These are phyloP conservation scores for Pseudanteris insignis DNA, from an alignment of 2,888 invertebrate species.

Conservation along the genomic window DNA sequence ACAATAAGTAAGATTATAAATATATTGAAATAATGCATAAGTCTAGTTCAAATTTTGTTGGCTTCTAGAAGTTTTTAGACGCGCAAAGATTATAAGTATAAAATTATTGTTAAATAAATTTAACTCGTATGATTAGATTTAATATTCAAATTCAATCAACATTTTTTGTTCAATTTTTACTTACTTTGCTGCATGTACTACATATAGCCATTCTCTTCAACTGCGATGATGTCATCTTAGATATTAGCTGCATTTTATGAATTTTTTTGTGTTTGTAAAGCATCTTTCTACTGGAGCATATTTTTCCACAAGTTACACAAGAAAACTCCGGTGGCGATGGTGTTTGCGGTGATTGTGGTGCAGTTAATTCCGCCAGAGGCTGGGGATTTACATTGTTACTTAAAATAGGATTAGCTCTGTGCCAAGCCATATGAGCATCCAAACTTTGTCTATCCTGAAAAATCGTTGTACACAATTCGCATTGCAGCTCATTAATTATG, in stretches of 20 bases:
- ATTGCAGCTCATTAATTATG: conserved; percentile 55
- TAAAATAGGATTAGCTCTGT: conserved; percentile 61
- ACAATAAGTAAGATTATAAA: too few species aligned
- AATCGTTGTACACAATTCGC: conserved; percentile 68
- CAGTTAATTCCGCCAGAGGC: conserved; percentile 1
- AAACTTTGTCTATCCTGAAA: conserved; percentile 66
- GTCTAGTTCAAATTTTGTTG: too few species aligned
- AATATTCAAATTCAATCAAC: too few species aligned
- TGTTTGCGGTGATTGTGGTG: conserved; percentile 20
- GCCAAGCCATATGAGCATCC: conserved; percentile 67
- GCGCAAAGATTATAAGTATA: too few species aligned
- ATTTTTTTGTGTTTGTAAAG: conserved; percentile 71
- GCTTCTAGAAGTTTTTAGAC: too few species aligned
- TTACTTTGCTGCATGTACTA: conserved; percentile 62
- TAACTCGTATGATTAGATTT: too few species aligned
- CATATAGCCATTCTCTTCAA: conserved; percentile 55
- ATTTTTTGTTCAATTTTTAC: too few species aligned
- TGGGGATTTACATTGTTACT: conserved; percentile 39
- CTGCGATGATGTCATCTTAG: conserved; percentile 48
- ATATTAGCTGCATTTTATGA: conserved; percentile 50
- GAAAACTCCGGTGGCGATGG: conserved; percentile 61
- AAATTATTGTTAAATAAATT: too few species aligned
- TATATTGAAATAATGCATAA: too few species aligned
- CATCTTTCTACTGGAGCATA: conserved; percentile 71
- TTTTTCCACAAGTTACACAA: conserved; percentile 75